Conservation (phyloP, 2,888 invertebrate species). For the Dryomyza anilis region DNA sequence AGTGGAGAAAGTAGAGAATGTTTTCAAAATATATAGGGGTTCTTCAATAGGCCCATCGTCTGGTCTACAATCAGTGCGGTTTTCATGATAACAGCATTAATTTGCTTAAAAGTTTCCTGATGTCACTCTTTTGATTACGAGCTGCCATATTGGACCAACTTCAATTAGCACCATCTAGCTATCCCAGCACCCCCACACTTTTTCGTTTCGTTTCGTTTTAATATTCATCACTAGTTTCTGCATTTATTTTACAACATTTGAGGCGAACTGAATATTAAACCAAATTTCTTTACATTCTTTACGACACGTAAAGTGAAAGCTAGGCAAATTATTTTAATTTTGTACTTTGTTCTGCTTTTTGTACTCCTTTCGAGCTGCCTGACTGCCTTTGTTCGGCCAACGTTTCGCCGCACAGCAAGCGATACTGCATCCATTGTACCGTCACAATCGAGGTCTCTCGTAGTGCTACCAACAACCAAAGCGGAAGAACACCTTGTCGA, state of each 20-base stretch:
- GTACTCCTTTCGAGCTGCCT: background rate
- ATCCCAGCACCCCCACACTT: background rate
- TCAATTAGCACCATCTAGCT: background rate
- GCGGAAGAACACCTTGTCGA: background rate
- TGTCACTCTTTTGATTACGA: background rate
- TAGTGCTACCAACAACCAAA: background rate
- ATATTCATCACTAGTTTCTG: constrained; percentile 8
- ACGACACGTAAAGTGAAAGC: background rate
- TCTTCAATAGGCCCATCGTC: too few species aligned
- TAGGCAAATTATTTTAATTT: constrained; percentile 9
- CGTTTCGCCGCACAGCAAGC: background rate
- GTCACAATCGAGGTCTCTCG: background rate
- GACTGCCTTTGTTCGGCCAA: background rate
- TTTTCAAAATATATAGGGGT: too few species aligned
- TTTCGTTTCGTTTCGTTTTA: background rate
- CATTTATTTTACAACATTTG: background rate
- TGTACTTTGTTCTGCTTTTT: background rate
- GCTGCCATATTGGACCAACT: too few species aligned
- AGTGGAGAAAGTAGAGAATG: too few species aligned
- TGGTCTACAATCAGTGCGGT: background rate
- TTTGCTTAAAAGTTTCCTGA: background rate
- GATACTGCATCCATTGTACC: background rate
- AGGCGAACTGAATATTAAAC: background rate
- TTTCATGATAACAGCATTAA: background rate
- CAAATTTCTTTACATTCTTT: background rate